A percentile compares a stretch with the other conserved stretches of the same genome.
phyloP scores from a whole-genome alignment of 2,113 vertebrate species.

The Passer montanus region DNA sequence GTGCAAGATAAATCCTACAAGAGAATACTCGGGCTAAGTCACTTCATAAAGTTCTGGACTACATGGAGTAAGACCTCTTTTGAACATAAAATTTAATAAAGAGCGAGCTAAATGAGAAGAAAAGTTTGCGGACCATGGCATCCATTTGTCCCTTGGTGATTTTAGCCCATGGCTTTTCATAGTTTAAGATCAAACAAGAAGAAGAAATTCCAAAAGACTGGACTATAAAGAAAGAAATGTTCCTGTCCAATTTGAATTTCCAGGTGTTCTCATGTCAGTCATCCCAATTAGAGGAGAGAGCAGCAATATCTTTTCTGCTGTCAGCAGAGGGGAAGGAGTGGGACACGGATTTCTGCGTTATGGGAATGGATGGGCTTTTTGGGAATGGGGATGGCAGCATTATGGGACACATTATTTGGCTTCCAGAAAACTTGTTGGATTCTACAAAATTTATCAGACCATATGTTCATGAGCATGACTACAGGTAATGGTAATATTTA shows the following conservation, averaged over 20 bases:
- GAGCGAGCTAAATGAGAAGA: background rate
- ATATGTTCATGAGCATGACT: background rate
- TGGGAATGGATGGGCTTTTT: background rate
- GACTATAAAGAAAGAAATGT: background rate
- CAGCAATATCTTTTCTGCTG: background rate
- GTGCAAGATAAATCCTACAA: background rate
- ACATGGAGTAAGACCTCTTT: background rate
- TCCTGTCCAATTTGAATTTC: background rate
- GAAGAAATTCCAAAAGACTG: background rate
- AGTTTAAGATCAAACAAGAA: background rate
- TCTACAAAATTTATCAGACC: background rate
- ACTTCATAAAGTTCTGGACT: background rate
- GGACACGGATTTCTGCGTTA: background rate
- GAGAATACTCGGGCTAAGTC: background rate
- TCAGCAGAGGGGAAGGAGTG: background rate
- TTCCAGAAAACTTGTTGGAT: background rate
- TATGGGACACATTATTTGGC: background rate
- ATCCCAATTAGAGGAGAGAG: background rate
- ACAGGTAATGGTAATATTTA: background rate
- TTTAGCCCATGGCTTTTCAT: background rate
- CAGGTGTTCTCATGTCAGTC: background rate
- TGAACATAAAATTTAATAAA: background rate
- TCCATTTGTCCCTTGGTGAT: background rate
- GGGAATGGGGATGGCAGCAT: background rate
- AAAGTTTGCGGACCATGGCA: background rate